Percentiles rank a stretch among this genome's conserved stretches.
Evolutionary conservation across 2,797 vertebrate species (phyloP).

Genomic region (Nannoperca australis): DNA sequence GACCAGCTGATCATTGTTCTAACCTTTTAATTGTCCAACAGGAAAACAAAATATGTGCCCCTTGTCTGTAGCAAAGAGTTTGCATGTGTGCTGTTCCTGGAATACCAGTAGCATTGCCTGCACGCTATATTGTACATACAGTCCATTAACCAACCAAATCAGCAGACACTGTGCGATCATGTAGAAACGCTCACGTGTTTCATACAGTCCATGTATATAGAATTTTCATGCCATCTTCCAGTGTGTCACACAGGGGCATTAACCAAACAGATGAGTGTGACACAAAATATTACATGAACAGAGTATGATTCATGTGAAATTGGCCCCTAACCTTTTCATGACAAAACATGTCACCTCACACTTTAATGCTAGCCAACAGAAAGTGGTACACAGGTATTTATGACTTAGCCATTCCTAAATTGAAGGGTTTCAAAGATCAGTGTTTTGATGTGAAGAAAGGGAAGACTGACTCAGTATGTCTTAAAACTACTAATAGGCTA

Average conservation of each 20-base stretch:
- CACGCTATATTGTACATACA: constrained; percentile 37
- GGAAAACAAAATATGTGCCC: background rate
- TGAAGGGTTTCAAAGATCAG: background rate
- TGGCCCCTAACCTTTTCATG: constrained; percentile 45
- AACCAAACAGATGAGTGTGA: constrained; percentile 74
- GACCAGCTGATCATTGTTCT: background rate
- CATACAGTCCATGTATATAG: constrained; percentile 33
- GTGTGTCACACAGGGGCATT: constrained; percentile 53
- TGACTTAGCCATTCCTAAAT: background rate
- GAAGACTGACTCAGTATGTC: background rate
- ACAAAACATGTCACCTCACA: constrained; percentile 25
- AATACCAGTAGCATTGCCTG: constrained; percentile 29
- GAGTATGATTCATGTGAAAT: constrained; percentile 48
- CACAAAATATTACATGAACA: constrained; percentile 76
- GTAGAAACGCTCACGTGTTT: constrained; percentile 65
- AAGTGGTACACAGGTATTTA: constrained; percentile 5
- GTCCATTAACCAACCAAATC: constrained; percentile 29
- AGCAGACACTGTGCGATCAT: constrained; percentile 43
- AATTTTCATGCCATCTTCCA: constrained; percentile 29
- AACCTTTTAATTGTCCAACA: constrained; percentile 14
- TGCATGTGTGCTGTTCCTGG: constrained; percentile 26
- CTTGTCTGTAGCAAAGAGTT: background rate
- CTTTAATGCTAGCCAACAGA: constrained; percentile 14
- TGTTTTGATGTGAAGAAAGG: constrained; percentile 7
- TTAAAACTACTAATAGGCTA: background rate